Evolutionary conservation across 64 coral and sea anemone genomes (phyloP).

Genomic region (Porites lutea): DNA sequence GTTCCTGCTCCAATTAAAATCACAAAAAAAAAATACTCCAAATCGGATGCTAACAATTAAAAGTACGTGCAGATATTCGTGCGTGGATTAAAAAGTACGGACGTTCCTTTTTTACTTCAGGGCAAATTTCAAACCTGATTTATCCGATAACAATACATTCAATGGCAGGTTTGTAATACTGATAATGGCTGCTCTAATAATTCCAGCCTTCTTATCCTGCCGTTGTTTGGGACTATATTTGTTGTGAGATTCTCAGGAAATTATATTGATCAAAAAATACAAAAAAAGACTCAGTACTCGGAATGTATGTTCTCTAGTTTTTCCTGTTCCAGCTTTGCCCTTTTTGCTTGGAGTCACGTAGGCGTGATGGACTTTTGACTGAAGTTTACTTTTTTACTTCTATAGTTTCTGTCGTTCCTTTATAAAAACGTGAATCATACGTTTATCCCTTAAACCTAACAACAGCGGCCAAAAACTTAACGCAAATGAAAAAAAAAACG

Average conservation of each 20-base stretch:
- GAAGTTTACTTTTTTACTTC: no score
- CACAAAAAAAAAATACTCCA: not conserved
- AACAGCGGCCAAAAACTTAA: no score
- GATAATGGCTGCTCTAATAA: constrained; percentile 48
- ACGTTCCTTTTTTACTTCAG: not conserved
- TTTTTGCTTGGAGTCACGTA: not conserved
- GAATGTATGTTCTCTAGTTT: not conserved
- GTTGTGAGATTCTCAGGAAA: constrained; percentile 41
- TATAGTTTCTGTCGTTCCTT: no score
- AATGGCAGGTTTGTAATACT: constrained; percentile 24
- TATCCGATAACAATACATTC: not conserved
- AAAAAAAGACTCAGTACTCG: not conserved
- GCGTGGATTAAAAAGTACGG: not conserved
- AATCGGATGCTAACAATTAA: not conserved
- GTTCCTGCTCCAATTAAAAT: not conserved
- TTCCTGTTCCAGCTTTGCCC: not conserved
- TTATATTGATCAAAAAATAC: constrained; percentile 49
- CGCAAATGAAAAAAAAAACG: no score
- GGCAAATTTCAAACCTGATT: constrained; percentile 1
- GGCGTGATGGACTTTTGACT: not conserved
- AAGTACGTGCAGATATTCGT: not conserved
- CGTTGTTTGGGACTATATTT: constrained; percentile 44
- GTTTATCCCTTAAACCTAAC: no score
- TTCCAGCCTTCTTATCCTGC: constrained; percentile 12
- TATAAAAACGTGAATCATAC: no score